Evolutionary conservation across 2,113 vertebrate species (phyloP), one percentile per base, ranked within the genome.

Genomic region (Reinhardtius hippoglossoides): DNA sequence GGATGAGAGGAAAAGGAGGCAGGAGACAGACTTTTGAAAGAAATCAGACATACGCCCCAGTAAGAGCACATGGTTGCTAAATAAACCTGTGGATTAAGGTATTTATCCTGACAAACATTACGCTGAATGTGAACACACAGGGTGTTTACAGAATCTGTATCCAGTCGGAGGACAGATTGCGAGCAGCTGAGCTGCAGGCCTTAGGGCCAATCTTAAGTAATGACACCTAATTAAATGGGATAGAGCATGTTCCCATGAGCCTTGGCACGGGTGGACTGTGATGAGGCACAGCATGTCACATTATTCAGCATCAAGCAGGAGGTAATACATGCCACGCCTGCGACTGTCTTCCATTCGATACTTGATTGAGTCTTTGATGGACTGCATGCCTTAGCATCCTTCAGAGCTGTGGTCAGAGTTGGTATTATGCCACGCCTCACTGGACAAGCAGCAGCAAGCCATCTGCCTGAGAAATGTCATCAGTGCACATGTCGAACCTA

Each of bases 151-250:
- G 48, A 85, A 69, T 78, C 74, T 69, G 59, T 67, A 58, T 71
- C 76, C 71, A 86, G 74, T 75, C 4, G 40, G 57, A 63, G 50
- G 79, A 74, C 52, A 40, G n/a, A 80, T 42, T 42, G 46, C 69
- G 76, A 70, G 26, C 65, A 82, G 67, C 70, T 84, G 84, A 67
- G 80, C 65, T 78, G 57, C 59, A 55, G 50, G 71, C 67, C 42
- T 18, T 46, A 55, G 64, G 72, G 80, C 72, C 87, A 88, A 74
- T 65, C 55, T 71, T 64, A 70, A 80, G 68, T 81, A 86, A 83
- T 90, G 80, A 86, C 60, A 72, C 40, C 67, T 90, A 86, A 91
- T 92, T 90, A 90, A 87, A 87, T 84, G 64, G 81, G 71, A 86
- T 82, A 69, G 54, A 65, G 64, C 70, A 67, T 87, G 76, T 75